These are phyloP conservation scores for Ophiothrix spiculata DNA, from an alignment of 35 echinoderm and acorn worm genomes.

Conservation along the genomic window DNA sequence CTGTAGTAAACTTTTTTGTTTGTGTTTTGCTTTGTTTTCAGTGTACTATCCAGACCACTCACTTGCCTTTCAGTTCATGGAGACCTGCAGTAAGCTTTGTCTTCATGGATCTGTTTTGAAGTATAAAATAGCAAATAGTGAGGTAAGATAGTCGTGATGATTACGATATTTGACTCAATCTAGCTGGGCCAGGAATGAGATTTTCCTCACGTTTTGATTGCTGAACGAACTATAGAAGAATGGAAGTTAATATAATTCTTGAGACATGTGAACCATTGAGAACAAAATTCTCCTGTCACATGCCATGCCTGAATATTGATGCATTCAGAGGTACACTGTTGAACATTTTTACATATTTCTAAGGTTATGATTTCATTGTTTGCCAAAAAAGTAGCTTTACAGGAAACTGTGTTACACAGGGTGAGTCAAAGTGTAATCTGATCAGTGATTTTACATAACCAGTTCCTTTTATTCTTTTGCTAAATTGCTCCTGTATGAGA, in stretches of 20 bases:
- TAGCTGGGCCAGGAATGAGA: background rate
- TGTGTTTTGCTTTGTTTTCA: background rate
- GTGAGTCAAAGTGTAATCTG: too few species aligned
- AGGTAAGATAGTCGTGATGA: background rate
- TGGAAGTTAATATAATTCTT: background rate
- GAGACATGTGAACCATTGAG: background rate
- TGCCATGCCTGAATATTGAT: background rate
- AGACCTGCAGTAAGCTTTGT: background rate
- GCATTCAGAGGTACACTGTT: too few species aligned
- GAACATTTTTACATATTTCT: too few species aligned
- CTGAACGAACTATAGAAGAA: background rate
- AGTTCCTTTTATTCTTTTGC: too few species aligned
- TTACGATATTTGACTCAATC: background rate
- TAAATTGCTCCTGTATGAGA: too few species aligned
- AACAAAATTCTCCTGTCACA: background rate
- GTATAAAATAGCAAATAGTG: conserved; percentile 8
- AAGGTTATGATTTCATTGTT: too few species aligned
- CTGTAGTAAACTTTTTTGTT: background rate
- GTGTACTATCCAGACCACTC: conserved; percentile 12
- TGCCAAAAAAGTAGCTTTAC: too few species aligned
- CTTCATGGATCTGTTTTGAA: conserved; percentile 7
- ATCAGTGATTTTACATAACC: too few species aligned
- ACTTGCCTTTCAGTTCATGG: conserved; percentile 19
- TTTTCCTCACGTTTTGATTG: background rate
- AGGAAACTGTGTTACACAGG: too few species aligned